Evolutionary conservation across 2,113 vertebrate genomes (phyloP).

Genomic region (Saimiri boliviensis): DNA sequence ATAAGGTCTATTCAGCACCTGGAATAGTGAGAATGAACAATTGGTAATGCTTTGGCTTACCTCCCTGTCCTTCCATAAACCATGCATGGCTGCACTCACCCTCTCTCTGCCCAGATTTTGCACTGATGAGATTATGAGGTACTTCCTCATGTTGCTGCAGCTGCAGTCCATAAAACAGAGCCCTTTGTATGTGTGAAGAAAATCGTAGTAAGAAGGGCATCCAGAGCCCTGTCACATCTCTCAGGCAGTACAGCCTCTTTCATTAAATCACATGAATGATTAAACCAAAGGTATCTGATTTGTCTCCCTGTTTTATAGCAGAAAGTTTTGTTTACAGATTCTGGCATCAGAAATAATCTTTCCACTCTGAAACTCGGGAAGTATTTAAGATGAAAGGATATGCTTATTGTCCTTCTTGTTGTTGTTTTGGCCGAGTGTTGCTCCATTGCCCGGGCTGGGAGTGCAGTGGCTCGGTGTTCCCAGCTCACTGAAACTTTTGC

Average conservation of each 20-base stretch:
- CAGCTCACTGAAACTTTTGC: too few species aligned
- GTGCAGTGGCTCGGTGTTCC: too few species aligned
- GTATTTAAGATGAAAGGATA: neutral
- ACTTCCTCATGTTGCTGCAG: neutral
- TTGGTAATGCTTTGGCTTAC: neutral
- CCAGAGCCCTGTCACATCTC: neutral
- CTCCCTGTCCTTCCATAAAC: neutral
- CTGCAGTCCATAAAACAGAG: neutral
- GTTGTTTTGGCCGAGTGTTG: too few species aligned
- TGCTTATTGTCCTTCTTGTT: too few species aligned
- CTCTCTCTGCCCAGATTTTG: neutral
- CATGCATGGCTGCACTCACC: rapidly evolving
- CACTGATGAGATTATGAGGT: neutral
- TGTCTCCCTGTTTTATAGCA: neutral
- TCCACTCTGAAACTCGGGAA: neutral
- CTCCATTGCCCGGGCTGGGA: too few species aligned
- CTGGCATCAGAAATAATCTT: neutral
- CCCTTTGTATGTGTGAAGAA: neutral
- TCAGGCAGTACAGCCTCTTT: neutral
- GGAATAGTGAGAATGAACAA: neutral
- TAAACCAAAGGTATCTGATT: neutral
- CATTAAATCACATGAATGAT: neutral
- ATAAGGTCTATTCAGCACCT: neutral
- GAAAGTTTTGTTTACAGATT: neutral
- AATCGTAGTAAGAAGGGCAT: neutral